Conservation (phyloP, 2,888 invertebrate species). For the Catocala nupta region DNA sequence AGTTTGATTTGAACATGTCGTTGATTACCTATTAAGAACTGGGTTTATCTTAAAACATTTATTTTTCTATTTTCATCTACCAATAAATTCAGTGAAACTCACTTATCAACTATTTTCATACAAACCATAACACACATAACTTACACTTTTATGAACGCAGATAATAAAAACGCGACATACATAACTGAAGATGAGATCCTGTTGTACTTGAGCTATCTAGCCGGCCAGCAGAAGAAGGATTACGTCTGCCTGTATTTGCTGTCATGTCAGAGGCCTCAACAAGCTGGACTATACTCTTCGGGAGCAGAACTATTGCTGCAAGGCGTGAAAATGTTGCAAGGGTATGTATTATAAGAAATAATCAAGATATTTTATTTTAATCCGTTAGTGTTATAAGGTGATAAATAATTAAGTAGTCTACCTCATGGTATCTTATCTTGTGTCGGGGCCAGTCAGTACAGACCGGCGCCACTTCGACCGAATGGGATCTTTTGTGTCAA, state of each 20-base stretch:
- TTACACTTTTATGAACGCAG: slow-evolving; percentile 52
- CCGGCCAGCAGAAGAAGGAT: slow-evolving; percentile 88
- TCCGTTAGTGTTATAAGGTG: too few species aligned
- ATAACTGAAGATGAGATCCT: slow-evolving; percentile 91
- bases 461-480: too few species aligned
- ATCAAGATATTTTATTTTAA: too few species aligned
- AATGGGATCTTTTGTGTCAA: too few species aligned
- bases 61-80: too few species aligned
- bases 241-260: slow-evolving; percentile 92
- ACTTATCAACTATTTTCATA: not conserved
- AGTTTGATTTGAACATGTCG: too few species aligned
- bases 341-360: slow-evolving; percentile 75
- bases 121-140: not conserved
- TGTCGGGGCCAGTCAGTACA: too few species aligned
- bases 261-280: slow-evolving; percentile 91
- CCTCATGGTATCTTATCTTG: too few species aligned
- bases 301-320: slow-evolving; percentile 93
- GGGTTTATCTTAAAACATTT: too few species aligned
- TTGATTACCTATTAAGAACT: too few species aligned
- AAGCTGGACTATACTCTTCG: slow-evolving; percentile 91
- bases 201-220: slow-evolving; percentile 90
- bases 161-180: slow-evolving; percentile 77
- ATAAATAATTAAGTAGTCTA: too few species aligned
- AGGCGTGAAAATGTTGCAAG: slow-evolving; percentile 89
- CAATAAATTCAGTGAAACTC: too few species aligned